Evolutionary conservation across 1,140 invertebrate genomes (phyloP).

Genomic region (Sycobia sp.): DNA sequence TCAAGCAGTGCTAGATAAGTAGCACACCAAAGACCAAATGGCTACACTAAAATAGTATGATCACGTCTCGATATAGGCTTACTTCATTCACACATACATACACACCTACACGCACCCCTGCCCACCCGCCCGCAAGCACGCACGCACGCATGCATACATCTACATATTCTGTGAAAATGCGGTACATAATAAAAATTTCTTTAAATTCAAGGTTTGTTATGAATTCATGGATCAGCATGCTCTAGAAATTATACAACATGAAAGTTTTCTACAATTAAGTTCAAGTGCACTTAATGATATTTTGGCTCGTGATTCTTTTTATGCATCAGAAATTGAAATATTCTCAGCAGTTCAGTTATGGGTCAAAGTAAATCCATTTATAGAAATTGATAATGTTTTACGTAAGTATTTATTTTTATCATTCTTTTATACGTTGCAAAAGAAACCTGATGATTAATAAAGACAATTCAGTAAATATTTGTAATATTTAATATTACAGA

Average conservation of each 20-base stretch:
- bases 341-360: constrained; percentile 87
- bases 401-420: constrained; percentile 40
- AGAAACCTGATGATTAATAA: background rate
- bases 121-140: no score
- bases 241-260: constrained; percentile 78
- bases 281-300: constrained; percentile 80
- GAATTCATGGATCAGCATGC: constrained; percentile 91
- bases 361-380: constrained; percentile 77
- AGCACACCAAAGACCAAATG: no score
- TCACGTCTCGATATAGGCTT: no score
- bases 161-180: no score
- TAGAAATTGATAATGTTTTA: constrained; percentile 63
- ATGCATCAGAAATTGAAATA: constrained; percentile 93
- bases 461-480: constrained; percentile 11
- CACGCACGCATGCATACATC: no score
- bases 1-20: no score
- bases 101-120: no score
- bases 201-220: constrained; percentile 75
- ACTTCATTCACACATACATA: no score
- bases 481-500: constrained; percentile 45
- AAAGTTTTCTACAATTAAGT: constrained; percentile 84
- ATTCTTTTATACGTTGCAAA: no score
- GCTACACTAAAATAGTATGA: no score
- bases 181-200: no score
- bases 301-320: constrained; percentile 93